Base-by-base conservation (phyloP, 2,797 vertebrate species). In the Synanceia verrucosa region DNA sequence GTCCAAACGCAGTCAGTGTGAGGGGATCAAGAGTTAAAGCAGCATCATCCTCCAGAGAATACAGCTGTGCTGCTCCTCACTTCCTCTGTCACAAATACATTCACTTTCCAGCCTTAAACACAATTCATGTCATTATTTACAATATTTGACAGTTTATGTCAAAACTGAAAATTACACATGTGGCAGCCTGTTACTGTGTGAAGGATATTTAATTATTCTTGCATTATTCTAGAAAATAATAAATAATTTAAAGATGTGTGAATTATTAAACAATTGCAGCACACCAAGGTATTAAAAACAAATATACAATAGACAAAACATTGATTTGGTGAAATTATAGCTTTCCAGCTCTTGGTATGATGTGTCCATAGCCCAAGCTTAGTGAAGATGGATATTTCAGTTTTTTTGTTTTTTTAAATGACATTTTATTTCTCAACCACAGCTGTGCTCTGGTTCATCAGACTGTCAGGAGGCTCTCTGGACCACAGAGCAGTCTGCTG, bases 11-110 rank as follows among this genome's bases (percentile, higher is more conserved):
- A 58, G 73, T 78, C 81, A 64, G 37, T 14, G 18, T 26, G 50
- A 73, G 4, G 24, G 53, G 56, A 46, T 84, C 65, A 73, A 33
- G 26, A 48, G 79, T 84, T 81, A 78, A 51, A 75, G 71, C 29
- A 67, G 72, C 62, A 29, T 16, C 18, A 16, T 4, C 48, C 76
- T 58, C 70, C 1, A 11, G 73, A 78, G 65, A 53, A 68, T 24
- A 66, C 66, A 65, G 46, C 57, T 74, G 52, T 46, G 19, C 31
- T 68, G 3, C n/a, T n/a, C n/a, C n/a, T n/a, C n/a, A n/a, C n/a
- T n/a, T n/a, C n/a, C n/a, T 50, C 19, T 21, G 7, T 61, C 36
- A 56, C 36, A 19, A 46, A 61, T 23, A 41, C 6, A 37, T 46
- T 51, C 36, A 65, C 23, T 31, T 31, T 4, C 1, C 33, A 26